These are phyloP conservation scores for Bembecia ichneumoniformis DNA, from an alignment of 2,888 invertebrate species.

Conservation along the genomic window DNA sequence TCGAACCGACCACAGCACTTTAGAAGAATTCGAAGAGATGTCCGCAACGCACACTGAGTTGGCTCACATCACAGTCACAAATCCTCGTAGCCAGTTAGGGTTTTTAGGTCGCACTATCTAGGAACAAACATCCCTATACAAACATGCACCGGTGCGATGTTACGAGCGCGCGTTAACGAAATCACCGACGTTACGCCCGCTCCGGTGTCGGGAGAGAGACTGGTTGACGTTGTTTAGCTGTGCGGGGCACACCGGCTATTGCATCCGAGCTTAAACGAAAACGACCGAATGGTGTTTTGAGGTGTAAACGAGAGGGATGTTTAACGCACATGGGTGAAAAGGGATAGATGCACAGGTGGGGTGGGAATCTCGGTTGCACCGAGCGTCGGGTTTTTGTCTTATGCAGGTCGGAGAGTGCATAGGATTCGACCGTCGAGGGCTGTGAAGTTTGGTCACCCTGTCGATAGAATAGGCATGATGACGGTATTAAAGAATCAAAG, in stretches of 20 bases:
- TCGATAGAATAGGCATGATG: too few relatives aligned
- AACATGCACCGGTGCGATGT: conserved; percentile 52
- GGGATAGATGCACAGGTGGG: conserved; percentile 25
- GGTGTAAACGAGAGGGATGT: conserved; percentile 48
- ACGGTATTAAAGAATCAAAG: too few relatives aligned
- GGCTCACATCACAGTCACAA: conserved; percentile 44
- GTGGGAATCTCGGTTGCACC: conserved; percentile 39
- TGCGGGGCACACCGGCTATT: conserved; percentile 69
- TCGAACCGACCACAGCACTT: conserved; percentile 38
- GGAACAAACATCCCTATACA: conserved; percentile 61
- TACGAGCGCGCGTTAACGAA: conserved; percentile 42
- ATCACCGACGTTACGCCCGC: conserved; percentile 46
- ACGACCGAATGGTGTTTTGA: conserved; percentile 63
- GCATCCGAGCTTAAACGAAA: conserved; percentile 66
- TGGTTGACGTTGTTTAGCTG: conserved; percentile 68
- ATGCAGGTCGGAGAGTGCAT: conserved; percentile 54
- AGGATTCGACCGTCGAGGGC: conserved; percentile 38
- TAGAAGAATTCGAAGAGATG: conserved; percentile 16
- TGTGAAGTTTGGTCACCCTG: conserved; percentile 1
- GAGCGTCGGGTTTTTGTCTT: conserved; percentile 43
- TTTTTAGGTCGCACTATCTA: conserved; percentile 56
- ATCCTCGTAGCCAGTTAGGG: conserved; percentile 32
- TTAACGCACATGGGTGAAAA: conserved; percentile 27
- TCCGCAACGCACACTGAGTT: conserved; percentile 26
- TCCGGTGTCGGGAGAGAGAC: conserved; percentile 55